A percentile compares a stretch with the other conserved stretches of the same genome.
These are phyloP conservation scores for Ciconia stormi DNA, from an alignment of 2,113 vertebrate genomes.

Conservation along the genomic window DNA sequence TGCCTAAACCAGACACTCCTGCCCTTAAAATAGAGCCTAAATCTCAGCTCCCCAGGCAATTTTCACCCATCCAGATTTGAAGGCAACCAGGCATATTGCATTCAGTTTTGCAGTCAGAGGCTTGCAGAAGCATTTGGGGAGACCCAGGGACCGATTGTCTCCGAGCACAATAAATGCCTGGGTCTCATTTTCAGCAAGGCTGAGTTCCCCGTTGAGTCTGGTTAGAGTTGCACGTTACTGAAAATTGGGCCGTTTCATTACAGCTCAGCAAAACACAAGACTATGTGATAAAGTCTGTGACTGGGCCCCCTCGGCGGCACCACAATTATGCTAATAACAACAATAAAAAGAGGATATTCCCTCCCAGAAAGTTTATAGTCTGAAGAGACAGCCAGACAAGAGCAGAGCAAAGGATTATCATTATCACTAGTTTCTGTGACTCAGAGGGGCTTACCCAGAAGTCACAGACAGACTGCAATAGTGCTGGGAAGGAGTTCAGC, in stretches of 20 bases:
- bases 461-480: neutral
- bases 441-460: neutral
- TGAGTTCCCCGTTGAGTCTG: neutral
- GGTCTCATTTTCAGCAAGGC: neutral
- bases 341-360: neutral
- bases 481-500: conserved; percentile 6
- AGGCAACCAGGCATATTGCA: rapidly evolving
- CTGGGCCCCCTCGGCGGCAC: neutral
- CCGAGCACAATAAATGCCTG: neutral
- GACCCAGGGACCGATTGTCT: rapidly evolving
- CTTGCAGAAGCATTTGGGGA: neutral
- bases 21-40: no score
- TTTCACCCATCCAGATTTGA: neutral
- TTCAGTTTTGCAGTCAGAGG: neutral
- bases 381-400: neutral
- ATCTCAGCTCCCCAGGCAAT: neutral
- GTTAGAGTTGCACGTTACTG: rapidly evolving
- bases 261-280: neutral
- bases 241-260: neutral
- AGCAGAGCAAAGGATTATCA: neutral
- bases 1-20: rapidly evolving
- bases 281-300: neutral
- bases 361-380: neutral
- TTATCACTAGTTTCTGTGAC: neutral
- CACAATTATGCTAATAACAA: neutral